A percentile compares a stretch with the other conserved stretches of the same genome.
These are phyloP conservation scores for Mesitornis unicolor DNA, from an alignment of 2,113 vertebrate genomes.

Conservation along the genomic window DNA sequence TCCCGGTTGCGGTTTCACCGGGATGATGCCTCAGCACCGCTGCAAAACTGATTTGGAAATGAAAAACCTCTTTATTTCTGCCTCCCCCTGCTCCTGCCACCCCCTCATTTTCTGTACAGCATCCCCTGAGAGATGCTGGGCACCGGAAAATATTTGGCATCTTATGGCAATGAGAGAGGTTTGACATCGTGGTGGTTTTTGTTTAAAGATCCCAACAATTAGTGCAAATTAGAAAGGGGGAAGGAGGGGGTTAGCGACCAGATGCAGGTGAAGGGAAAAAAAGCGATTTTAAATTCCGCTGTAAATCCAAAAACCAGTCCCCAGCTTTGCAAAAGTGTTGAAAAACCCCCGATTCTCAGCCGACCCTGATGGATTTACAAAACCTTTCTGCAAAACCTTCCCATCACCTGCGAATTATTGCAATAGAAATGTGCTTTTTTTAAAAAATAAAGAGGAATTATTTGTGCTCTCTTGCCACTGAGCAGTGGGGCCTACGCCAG, in stretches of 20 bases:
- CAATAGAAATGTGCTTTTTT: slow-evolving; percentile 1
- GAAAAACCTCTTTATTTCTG: background rate
- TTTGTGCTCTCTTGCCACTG: background rate
- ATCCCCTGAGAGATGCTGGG: background rate
- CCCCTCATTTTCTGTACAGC: background rate
- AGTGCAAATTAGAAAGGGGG: slow-evolving; percentile 49
- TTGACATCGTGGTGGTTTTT: background rate
- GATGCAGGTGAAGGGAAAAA: background rate
- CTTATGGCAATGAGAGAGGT: background rate
- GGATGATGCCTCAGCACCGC: accelerated
- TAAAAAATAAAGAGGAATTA: background rate
- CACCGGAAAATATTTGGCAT: background rate
- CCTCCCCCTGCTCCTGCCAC: background rate
- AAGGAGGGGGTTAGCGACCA: background rate
- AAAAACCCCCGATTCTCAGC: background rate
- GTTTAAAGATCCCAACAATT: background rate
- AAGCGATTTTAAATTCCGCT: background rate
- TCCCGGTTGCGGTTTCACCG: background rate
- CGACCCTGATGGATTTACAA: background rate
- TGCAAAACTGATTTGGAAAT: background rate
- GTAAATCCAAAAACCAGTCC: too few species aligned
- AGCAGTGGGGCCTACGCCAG: accelerated
- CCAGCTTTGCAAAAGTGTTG: background rate
- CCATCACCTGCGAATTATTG: background rate
- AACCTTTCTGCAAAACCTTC: background rate